Conservation (phyloP, 2,797 vertebrate species). For the Thripadectes ignobilis region DNA sequence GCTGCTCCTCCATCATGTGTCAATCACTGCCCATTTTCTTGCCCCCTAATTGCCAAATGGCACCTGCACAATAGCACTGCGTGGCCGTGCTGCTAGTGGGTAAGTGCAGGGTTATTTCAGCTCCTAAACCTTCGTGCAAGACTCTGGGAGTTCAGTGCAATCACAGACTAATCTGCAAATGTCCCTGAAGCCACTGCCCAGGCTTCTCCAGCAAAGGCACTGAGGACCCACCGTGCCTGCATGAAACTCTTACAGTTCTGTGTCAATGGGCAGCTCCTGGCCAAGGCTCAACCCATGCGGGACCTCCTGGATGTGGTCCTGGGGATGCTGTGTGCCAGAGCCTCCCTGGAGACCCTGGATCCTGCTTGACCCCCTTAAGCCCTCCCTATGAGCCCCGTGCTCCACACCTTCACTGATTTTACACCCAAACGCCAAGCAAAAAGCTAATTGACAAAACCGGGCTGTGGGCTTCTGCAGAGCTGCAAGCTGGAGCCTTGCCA, state of each 20-base stretch:
- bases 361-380: background rate
- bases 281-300: background rate
- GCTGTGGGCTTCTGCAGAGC: background rate
- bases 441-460: background rate
- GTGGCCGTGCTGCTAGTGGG: rapidly evolving
- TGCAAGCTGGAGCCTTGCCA: background rate
- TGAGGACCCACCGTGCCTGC: rapidly evolving
- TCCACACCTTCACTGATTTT: background rate
- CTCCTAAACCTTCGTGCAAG: background rate
- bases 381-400: background rate
- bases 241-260: background rate
- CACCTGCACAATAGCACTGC: background rate
- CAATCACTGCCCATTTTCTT: background rate
- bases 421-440: background rate
- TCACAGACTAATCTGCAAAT: background rate
- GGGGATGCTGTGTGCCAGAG: background rate
- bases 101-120: background rate
- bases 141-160: background rate
- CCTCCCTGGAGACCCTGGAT: rapidly evolving
- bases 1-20: background rate
- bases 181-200: rapidly evolving
- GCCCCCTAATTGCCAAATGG: background rate
- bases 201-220: background rate
- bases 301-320: background rate
- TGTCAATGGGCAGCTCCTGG: background rate